A percentile compares a stretch with the other conserved stretches of the same genome.
Evolutionary conservation across 2,113 vertebrate genomes (phyloP).

Genomic region (Bambusicola thoracicus): DNA sequence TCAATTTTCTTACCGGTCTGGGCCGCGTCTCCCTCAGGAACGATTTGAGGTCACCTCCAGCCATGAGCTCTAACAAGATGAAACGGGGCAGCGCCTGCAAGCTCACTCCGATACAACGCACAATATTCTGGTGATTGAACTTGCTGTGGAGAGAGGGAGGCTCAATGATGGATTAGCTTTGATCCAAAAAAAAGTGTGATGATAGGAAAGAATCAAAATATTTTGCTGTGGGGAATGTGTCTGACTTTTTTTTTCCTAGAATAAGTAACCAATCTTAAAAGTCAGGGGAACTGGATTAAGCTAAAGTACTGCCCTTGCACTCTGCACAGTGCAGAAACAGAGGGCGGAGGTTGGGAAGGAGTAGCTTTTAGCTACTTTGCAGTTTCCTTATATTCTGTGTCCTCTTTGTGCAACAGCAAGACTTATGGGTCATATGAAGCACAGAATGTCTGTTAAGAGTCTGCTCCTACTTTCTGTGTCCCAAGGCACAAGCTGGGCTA

Average conservation of each 20-base stretch:
- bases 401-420: neutral
- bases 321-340: neutral
- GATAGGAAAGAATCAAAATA: neutral
- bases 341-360: neutral
- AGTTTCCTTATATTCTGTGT: neutral
- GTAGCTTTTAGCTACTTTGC: neutral
- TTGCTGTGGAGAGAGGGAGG: slow-evolving; percentile 82
- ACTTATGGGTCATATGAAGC: neutral
- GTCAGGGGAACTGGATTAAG: neutral
- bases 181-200: neutral
- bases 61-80: slow-evolving; percentile 97
- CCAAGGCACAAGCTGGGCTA: neutral
- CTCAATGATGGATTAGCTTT: neutral
- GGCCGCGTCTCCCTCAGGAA: slow-evolving; percentile 96
- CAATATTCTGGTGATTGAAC: slow-evolving; percentile 99
- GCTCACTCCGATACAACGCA: slow-evolving; percentile 95
- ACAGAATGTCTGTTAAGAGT: neutral
- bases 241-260: neutral
- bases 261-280: neutral
- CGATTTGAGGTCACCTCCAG: slow-evolving; percentile 95
- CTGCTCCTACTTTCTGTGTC: neutral
- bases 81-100: slow-evolving; percentile 95
- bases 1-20: slow-evolving; percentile 85
- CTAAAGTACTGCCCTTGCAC: neutral
- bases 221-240: neutral